Percentiles rank a stretch among this genome's conserved stretches.
phyloP scores from a whole-genome alignment of 2,888 invertebrate species.

The Epirrita christyi region DNA sequence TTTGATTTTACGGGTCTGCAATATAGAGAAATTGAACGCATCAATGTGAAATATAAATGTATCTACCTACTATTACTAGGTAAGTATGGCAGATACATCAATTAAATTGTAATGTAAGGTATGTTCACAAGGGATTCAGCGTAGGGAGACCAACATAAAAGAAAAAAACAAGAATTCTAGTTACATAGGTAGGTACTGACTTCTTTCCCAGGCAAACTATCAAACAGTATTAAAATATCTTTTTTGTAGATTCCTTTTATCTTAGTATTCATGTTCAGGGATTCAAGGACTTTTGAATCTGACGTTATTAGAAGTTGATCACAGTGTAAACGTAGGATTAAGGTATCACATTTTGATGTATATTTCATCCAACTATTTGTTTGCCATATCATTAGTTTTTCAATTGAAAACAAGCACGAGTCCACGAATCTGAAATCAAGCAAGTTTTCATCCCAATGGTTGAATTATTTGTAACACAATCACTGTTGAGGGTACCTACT shows the following conservation, averaged over 20 bases:
- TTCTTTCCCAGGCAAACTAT: conserved; percentile 46
- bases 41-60: too few species aligned
- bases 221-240: conserved; percentile 63
- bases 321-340: conserved; percentile 53
- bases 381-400: conserved; percentile 67
- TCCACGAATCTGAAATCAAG: conserved; percentile 47
- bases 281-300: conserved; percentile 61
- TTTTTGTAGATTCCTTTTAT: conserved; percentile 70
- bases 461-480: too few species aligned
- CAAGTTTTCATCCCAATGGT: not conserved
- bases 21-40: too few species aligned
- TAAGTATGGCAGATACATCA: too few species aligned
- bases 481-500: too few species aligned
- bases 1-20: conserved; percentile 67
- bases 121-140: too few species aligned
- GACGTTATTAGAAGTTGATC: conserved; percentile 65
- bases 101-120: too few species aligned
- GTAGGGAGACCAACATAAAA: too few species aligned
- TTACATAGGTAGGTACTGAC: conserved; percentile 46
- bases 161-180: not conserved
- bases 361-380: conserved; percentile 59
- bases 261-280: conserved; percentile 61
- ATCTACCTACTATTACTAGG: too few species aligned
- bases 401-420: too few species aligned
- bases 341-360: conserved; percentile 41